Conservation (phyloP, 2,113 vertebrate species). For the Halcyon malimbica region DNA sequence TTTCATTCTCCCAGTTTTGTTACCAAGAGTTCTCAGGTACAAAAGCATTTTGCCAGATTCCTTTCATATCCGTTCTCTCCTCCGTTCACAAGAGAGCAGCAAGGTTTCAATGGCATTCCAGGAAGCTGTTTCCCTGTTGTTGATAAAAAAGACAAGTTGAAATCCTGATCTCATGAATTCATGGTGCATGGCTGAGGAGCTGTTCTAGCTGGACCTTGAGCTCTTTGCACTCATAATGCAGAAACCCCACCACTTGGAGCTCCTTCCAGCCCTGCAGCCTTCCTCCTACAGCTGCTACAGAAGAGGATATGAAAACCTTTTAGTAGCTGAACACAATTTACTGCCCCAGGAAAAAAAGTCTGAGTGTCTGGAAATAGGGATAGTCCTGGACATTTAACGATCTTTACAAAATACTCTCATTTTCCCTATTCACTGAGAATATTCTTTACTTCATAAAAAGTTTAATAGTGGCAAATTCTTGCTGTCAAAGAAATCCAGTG, state of each 20-base stretch:
- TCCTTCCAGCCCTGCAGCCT: accelerated
- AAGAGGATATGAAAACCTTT: background rate
- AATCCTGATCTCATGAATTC: background rate
- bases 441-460: background rate
- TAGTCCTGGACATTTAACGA: background rate
- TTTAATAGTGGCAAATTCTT: background rate
- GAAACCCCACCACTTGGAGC: background rate
- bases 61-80: background rate
- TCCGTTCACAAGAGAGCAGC: background rate
- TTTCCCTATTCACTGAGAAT: background rate
- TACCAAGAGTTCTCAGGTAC: background rate
- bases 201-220: background rate
- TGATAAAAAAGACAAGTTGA: background rate
- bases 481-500: background rate
- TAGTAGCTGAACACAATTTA: background rate
- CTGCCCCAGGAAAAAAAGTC: background rate
- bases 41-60: background rate
- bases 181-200: accelerated
- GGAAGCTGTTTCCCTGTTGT: background rate
- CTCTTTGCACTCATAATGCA: background rate
- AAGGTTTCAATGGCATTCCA: background rate
- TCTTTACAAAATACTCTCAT: background rate
- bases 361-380: background rate
- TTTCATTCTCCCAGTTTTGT: constrained; percentile 15
- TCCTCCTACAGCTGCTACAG: accelerated